A percentile compares a stretch with the other conserved stretches of the same genome.
These are phyloP conservation scores for Austrofundulus limnaeus DNA, from an alignment of 2,113 vertebrate genomes.

Conservation along the genomic window DNA sequence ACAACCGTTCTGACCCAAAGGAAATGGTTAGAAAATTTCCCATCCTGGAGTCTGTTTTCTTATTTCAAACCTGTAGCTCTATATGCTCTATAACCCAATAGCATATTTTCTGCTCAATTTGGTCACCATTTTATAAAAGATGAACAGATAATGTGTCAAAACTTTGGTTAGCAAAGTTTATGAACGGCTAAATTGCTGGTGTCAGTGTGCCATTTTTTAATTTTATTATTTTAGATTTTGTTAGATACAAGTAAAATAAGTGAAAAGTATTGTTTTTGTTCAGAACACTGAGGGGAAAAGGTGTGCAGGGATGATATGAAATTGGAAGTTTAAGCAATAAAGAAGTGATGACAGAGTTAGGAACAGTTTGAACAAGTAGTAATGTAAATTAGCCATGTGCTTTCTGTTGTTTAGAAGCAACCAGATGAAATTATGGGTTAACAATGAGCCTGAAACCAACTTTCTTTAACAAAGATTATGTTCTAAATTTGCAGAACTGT, in stretches of 20 bases:
- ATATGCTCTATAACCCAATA: not conserved
- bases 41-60: not conserved
- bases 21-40: constrained; percentile 19
- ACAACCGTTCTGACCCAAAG: constrained; percentile 8
- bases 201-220: no score
- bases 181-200: no score
- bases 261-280: no score
- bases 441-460: not conserved
- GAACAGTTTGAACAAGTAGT: not conserved
- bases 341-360: not conserved
- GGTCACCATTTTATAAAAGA: not conserved
- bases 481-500: no score
- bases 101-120: not conserved
- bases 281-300: not conserved
- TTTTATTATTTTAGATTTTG: no score
- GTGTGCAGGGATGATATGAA: not conserved
- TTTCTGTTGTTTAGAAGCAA: not conserved
- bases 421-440: not conserved
- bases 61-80: not conserved
- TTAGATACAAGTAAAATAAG: no score
- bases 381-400: not conserved
- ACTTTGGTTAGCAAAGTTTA: no score
- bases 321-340: not conserved
- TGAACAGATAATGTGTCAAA: no score
- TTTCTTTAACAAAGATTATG: not conserved